A percentile compares a stretch with the other conserved stretches of the same genome.
phyloP scores from a whole-genome alignment of 2,888 invertebrate species.

The Galerucella nymphaeae region DNA sequence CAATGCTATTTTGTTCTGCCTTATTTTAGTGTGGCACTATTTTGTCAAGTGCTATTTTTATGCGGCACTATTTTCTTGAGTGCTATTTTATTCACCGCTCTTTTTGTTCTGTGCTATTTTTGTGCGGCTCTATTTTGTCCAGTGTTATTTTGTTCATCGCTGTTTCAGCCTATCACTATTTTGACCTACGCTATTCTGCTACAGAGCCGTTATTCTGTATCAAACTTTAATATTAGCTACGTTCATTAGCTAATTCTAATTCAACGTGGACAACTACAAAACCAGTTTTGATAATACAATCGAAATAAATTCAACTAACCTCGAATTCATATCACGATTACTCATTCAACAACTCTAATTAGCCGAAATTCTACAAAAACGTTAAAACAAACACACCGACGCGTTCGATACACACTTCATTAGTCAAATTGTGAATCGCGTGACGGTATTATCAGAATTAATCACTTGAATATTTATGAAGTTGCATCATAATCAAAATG shows the following conservation, averaged over 20 bases:
- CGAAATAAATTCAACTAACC: conserved; percentile 11
- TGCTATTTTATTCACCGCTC: too few relatives aligned
- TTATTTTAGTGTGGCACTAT: too few relatives aligned
- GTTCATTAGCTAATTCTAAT: not conserved
- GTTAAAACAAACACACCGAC: conserved; percentile 43
- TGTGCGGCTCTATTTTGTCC: too few relatives aligned
- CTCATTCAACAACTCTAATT: conserved; percentile 38
- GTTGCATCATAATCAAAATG: conserved; percentile 58
- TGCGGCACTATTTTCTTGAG: too few relatives aligned
- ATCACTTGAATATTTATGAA: conserved; percentile 59
- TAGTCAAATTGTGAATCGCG: conserved; percentile 57
- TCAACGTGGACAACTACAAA: not conserved
- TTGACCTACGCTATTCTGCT: too few relatives aligned
- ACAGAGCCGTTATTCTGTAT: too few relatives aligned
- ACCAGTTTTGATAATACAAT: not conserved
- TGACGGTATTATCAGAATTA: conserved; percentile 58
- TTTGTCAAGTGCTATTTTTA: too few relatives aligned
- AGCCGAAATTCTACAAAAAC: conserved; percentile 30
- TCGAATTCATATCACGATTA: conserved; percentile 33
- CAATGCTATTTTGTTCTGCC: too few relatives aligned
- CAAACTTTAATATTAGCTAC: too few relatives aligned
- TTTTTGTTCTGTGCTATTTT: too few relatives aligned
- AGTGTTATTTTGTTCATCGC: too few relatives aligned
- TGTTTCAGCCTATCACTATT: too few relatives aligned
- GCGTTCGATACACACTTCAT: conserved; percentile 53